Evolutionary conservation across 2,888 invertebrate species (phyloP).

Genomic region (Ichneumon xanthorius): DNA sequence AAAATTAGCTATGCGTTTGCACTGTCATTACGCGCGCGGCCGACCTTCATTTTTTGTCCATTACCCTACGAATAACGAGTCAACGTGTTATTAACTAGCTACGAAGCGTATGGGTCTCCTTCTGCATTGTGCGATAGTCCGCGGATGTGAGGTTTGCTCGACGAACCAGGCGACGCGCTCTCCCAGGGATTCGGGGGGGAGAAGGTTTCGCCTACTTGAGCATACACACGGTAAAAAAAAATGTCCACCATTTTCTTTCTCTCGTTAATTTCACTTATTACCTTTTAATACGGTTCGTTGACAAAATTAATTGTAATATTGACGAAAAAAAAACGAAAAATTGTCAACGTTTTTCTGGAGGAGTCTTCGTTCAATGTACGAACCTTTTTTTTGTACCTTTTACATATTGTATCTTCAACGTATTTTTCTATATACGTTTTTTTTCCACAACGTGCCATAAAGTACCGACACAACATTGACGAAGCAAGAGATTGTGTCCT

Average conservation of each 20-base stretch:
- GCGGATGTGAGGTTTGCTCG: background rate
- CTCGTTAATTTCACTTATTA: background rate
- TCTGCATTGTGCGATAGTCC: background rate
- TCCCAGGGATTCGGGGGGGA: background rate
- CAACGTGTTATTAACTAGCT: slow-evolving; percentile 19
- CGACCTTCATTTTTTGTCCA: slow-evolving; percentile 19
- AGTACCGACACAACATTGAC: too few species aligned
- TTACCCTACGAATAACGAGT: slow-evolving; percentile 3
- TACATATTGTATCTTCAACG: too few species aligned
- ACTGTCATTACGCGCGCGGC: slow-evolving; percentile 34
- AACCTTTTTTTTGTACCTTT: background rate
- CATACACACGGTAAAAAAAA: background rate
- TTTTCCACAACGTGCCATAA: too few species aligned
- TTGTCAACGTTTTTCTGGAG: background rate
- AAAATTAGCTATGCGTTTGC: slow-evolving; percentile 41
- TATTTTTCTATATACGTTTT: too few species aligned
- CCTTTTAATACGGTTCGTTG: background rate
- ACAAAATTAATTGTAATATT: background rate
- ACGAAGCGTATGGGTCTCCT: background rate
- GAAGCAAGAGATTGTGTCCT: too few species aligned
- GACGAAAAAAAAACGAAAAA: background rate
- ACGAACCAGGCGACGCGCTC: background rate
- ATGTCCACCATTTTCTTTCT: background rate
- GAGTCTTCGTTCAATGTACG: background rate
- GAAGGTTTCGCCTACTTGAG: background rate